phyloP scores from a whole-genome alignment of 2,888 invertebrate genomes.

The Stenolophus ochropezus region DNA sequence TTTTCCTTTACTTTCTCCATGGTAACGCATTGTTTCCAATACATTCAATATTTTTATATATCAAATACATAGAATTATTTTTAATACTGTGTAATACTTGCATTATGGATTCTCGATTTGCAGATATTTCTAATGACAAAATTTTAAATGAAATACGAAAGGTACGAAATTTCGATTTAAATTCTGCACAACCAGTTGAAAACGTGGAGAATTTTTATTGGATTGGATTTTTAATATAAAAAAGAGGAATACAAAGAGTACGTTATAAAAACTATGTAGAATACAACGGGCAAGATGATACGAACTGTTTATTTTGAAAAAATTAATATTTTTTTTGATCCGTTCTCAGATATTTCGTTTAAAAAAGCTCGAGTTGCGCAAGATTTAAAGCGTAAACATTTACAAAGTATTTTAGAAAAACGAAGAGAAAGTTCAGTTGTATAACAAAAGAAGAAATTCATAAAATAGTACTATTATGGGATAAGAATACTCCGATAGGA shows the following conservation, averaged over 20 bases:
- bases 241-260: conserved; percentile 62
- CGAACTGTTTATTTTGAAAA: conserved; percentile 43
- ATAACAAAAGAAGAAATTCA: conserved; percentile 57
- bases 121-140: too few relatives aligned
- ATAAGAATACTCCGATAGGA: conserved; percentile 58
- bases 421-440: conserved; percentile 59
- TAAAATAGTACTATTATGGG: conserved; percentile 8
- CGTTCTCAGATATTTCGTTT: conserved; percentile 54
- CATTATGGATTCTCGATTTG: too few relatives aligned
- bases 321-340: conserved; percentile 55
- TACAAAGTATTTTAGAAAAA: conserved; percentile 60
- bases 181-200: conserved; percentile 9
- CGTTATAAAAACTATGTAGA: conserved; percentile 62
- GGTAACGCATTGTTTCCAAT: too few relatives aligned
- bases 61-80: too few relatives aligned
- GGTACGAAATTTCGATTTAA: conserved; percentile 32
- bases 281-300: conserved; percentile 59
- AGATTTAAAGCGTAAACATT: conserved; percentile 36
- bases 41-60: too few relatives aligned
- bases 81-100: too few relatives aligned
- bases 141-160: too few relatives aligned
- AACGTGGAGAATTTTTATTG: conserved; percentile 54
- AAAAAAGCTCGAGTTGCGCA: conserved; percentile 57
- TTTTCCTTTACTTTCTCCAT: too few relatives aligned
- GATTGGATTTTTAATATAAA: conserved; percentile 62